Evolutionary conservation across 2,113 vertebrate species (phyloP).

Genomic region (Forbesichthys papilliferus): DNA sequence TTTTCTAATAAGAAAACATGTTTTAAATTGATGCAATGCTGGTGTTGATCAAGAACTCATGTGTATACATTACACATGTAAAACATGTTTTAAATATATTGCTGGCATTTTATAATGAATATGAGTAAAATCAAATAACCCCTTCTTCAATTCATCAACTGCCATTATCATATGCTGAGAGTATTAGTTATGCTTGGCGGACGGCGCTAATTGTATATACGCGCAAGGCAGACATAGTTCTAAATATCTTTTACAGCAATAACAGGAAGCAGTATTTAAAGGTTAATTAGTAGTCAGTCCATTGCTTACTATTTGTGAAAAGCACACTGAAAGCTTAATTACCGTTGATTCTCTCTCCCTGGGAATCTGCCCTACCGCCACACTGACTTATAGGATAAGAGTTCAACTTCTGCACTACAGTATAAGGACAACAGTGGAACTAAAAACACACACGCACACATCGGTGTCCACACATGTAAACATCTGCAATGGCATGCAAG

Average conservation of each 20-base stretch:
- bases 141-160: background rate
- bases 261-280: slow-evolving; percentile 66
- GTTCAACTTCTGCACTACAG: background rate
- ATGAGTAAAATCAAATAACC: slow-evolving; percentile 1
- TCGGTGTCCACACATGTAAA: background rate
- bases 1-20: slow-evolving; percentile 15
- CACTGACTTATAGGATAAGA: slow-evolving; percentile 51
- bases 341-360: slow-evolving; percentile 65
- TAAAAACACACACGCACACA: slow-evolving; percentile 3
- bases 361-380: slow-evolving; percentile 53
- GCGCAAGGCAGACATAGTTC: slow-evolving; percentile 44
- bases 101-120: slow-evolving; percentile 36
- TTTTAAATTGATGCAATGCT: background rate
- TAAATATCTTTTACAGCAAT: slow-evolving; percentile 71
- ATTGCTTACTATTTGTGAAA: slow-evolving; percentile 73
- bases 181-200: slow-evolving; percentile 55
- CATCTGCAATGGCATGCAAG: background rate
- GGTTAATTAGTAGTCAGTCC: slow-evolving; percentile 76
- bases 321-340: slow-evolving; percentile 77
- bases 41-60: background rate
- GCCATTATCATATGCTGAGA: slow-evolving; percentile 48
- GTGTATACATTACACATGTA: background rate
- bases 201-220: slow-evolving; percentile 58
- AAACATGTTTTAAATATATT: slow-evolving; percentile 28
- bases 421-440: slow-evolving; percentile 34